Conservation (phyloP, 2,113 vertebrate species). For the Halcyon senegalensis region DNA sequence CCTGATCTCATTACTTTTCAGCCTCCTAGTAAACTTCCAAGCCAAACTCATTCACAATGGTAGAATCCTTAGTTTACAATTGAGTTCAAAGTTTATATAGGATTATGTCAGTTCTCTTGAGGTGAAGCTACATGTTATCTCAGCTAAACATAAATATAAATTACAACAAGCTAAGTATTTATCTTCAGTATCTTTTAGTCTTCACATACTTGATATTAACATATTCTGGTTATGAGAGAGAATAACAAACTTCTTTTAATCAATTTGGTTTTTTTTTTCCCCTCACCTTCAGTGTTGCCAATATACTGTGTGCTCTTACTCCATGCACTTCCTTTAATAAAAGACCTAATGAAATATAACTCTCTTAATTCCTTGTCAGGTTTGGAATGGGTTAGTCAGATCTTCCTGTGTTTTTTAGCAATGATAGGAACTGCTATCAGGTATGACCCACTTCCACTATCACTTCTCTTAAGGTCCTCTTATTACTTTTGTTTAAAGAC, state of each 20-base stretch:
- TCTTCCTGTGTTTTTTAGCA: neutral
- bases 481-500: neutral
- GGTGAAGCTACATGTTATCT: neutral
- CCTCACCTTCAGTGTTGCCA: neutral
- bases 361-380: neutral
- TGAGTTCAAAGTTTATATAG: neutral
- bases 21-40: neutral
- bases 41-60: neutral
- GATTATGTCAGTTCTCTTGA: neutral
- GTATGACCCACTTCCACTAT: neutral
- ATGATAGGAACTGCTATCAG: neutral
- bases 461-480: neutral
- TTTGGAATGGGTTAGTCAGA: neutral
- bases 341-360: neutral
- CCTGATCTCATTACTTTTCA: neutral
- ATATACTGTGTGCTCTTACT: neutral
- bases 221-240: neutral
- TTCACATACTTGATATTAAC: neutral
- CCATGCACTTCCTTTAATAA: neutral
- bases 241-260: neutral
- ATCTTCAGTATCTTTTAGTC: neutral
- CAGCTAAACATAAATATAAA: neutral
- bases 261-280: neutral
- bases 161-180: neutral
- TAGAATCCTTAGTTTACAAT: neutral